A percentile compares a stretch with the other conserved stretches of the same genome.
phyloP scores from a whole-genome alignment of 2,113 vertebrate genomes.

The Gallinago paraguaiae region DNA sequence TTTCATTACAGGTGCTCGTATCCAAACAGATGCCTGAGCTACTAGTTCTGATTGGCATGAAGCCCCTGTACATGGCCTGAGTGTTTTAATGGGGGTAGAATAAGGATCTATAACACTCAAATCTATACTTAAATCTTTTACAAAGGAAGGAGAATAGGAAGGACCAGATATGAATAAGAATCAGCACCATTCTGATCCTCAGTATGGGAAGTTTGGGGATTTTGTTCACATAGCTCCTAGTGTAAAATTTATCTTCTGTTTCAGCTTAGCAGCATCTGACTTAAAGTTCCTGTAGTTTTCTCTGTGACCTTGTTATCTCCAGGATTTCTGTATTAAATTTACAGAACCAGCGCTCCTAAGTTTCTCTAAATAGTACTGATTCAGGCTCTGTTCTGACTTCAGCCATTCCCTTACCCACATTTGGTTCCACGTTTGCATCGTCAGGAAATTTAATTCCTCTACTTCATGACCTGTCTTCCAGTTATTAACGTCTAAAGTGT shows the following conservation, averaged over 20 bases:
- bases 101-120: not conserved
- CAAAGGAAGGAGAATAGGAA: not conserved
- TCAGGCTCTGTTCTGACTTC: not conserved
- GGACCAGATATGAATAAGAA: not conserved
- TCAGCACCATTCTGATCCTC: not conserved
- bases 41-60: not conserved
- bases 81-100: not conserved
- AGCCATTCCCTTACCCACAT: not conserved
- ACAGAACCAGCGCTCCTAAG: not conserved
- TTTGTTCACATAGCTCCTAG: not conserved
- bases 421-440: not conserved
- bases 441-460: conserved; percentile 21
- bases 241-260: not conserved
- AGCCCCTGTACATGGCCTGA: not conserved
- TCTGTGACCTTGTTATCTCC: conserved; percentile 10
- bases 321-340: not conserved
- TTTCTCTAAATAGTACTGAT: not conserved
- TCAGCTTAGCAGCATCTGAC: not conserved
- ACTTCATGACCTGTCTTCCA: not conserved
- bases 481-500: conserved; percentile 15
- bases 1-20: not conserved
- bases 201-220: not conserved
- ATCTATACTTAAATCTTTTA: not conserved
- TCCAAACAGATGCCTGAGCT: not conserved
- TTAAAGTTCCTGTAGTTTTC: not conserved